Evolutionary conservation across 30 jellyfish, hydroid and myxozoan species (phyloP).

Genomic region (Turritopsis rubra): DNA sequence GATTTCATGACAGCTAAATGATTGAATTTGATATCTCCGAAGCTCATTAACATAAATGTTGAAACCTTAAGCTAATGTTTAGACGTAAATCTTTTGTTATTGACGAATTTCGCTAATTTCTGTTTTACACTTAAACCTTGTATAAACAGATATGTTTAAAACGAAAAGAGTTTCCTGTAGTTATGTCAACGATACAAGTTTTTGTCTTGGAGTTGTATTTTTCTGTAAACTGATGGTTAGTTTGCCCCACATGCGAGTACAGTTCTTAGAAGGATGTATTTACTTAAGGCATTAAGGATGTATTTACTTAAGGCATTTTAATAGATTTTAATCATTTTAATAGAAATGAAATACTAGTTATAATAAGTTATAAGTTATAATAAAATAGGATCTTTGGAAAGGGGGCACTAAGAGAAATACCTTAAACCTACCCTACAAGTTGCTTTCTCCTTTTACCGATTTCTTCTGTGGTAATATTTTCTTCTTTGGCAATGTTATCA

Average conservation of each 20-base stretch:
- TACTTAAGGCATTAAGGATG: background rate
- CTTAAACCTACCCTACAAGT: background rate
- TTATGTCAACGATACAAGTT: background rate
- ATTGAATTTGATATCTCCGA: background rate
- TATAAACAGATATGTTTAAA: background rate
- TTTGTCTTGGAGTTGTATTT: no score
- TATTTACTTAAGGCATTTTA: no score
- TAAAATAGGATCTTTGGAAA: no score
- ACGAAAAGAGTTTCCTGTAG: background rate
- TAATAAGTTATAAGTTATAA: no score
- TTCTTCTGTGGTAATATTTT: background rate
- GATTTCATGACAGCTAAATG: background rate
- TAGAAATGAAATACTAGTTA: no score
- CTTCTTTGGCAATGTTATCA: background rate
- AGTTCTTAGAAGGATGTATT: no score
- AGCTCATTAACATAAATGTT: background rate
- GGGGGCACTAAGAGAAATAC: no score
- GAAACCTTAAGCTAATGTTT: background rate
- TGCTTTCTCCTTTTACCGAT: background rate
- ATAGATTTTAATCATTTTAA: background rate
- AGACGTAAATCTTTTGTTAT: background rate
- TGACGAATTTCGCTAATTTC: background rate
- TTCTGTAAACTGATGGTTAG: no score
- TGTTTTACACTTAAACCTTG: background rate
- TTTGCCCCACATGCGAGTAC: no score